A percentile compares a stretch with the other conserved stretches of the same genome.
Conservation (phyloP, 2,113 vertebrate genomes). For the Nycticorax nycticorax region DNA sequence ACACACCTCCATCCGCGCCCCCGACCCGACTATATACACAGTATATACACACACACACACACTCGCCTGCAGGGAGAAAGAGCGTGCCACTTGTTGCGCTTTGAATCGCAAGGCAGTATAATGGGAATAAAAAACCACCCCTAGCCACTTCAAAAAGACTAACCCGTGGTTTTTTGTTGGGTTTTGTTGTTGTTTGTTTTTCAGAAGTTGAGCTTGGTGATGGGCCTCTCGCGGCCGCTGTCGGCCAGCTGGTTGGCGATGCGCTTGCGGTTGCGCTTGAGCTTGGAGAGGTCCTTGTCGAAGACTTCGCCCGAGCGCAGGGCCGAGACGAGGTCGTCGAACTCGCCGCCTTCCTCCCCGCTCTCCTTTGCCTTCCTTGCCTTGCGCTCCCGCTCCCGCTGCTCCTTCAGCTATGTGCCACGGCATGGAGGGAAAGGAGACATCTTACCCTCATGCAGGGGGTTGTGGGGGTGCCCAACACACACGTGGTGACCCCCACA, state of each 20-base stretch:
- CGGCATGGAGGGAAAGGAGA: accelerated
- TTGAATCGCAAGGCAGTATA: slow-evolving; percentile 66
- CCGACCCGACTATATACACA: slow-evolving; percentile 62
- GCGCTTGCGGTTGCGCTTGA: slow-evolving; percentile 96
- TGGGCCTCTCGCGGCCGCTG: slow-evolving; percentile 86
- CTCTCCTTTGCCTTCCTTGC: slow-evolving; percentile 92
- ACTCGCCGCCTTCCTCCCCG: slow-evolving; percentile 93
- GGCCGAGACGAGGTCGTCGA: slow-evolving; percentile 96
- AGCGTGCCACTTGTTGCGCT: slow-evolving; percentile 45
- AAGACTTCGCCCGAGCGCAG: slow-evolving; percentile 96
- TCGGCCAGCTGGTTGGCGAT: slow-evolving; percentile 88
- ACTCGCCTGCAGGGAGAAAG: neutral
- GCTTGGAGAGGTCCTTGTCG: slow-evolving; percentile 97
- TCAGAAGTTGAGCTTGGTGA: slow-evolving; percentile 97
- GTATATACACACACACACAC: slow-evolving; percentile 57
- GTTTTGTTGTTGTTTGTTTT: neutral
- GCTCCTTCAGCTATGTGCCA: slow-evolving; percentile 87
- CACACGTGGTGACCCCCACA: accelerated
- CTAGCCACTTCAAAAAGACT: slow-evolving; percentile 47
- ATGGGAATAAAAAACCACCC: neutral
- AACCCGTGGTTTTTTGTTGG: neutral
- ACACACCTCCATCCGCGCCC: neutral
- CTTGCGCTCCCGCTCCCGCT: slow-evolving; percentile 92
- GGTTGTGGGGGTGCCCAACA: neutral
- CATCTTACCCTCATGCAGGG: neutral